phyloP scores from a whole-genome alignment of 2,113 vertebrate species.

The Diadophis punctatus region DNA sequence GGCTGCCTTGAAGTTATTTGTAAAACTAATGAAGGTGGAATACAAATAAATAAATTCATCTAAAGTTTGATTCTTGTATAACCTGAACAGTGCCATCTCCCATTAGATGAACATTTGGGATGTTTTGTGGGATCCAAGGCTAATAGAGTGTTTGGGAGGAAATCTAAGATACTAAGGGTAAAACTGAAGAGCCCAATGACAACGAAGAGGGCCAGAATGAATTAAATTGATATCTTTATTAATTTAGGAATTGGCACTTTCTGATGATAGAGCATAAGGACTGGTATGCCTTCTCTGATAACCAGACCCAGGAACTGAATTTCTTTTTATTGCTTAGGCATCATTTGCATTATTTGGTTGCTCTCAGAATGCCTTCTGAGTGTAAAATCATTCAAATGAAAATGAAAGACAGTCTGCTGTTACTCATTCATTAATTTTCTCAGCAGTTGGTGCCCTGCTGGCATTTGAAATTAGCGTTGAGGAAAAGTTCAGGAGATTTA shows the following conservation, averaged over 20 bases:
- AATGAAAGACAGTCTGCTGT: constrained; percentile 64
- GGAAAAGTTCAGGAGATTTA: constrained; percentile 68
- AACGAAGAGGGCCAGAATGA: neutral
- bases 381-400: constrained; percentile 58
- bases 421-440: constrained; percentile 75
- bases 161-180: neutral
- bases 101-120: neutral
- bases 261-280: neutral
- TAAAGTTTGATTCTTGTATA: neutral
- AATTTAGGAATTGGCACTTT: accelerated
- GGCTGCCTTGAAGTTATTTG: neutral
- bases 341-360: constrained; percentile 45
- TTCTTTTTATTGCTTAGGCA: constrained; percentile 9
- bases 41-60: neutral
- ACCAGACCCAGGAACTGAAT: constrained; percentile 23
- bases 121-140: neutral
- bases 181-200: neutral
- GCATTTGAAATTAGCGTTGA: constrained; percentile 68
- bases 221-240: neutral
- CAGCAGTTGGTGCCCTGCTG: constrained; percentile 72
- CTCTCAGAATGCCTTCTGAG: constrained; percentile 55
- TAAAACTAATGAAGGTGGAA: neutral
- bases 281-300: neutral
- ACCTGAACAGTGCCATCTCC: neutral
- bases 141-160: neutral